Evolutionary conservation across 30 jellyfish, hydroid and myxozoan genomes (phyloP), one percentile per base, ranked within the genome.

Genomic region (Phacellophora camtschatica): DNA sequence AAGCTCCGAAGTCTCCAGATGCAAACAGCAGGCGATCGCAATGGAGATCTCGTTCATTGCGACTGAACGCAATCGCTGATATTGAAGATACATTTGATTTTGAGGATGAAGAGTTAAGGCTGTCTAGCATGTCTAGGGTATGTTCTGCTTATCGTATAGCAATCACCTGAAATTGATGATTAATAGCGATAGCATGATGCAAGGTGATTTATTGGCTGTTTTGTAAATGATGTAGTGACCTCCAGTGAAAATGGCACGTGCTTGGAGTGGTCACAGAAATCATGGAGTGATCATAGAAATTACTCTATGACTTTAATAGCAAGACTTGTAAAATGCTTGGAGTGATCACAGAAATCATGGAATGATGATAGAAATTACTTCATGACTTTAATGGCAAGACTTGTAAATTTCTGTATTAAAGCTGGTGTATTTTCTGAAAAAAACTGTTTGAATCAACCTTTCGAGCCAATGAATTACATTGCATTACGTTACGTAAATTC

Each of bases 91-190:
- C 75, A 61, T 13, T 61, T 36, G 87, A 84, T 15, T 50, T 67
- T 43, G 95, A 84, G 22, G 69, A 71, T 16, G 95, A 84, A 45
- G 84, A 67, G 18, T n/a, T 56, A 20, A 49, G 74, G 9, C 84
- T 46, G 31, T 72, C 95, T 2, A 71, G 81, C 51, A 67, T 72
- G 42, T 71, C 88, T 1, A 29, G 95, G 57, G 95, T 84, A 49
- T 57, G 95, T 10, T 4, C 19, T 16, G 3, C 5, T 42, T 12
- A 24, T n/a, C 18, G 5, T 64, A 3, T 32, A 22, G 9, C n/a
- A 12, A 5, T n/a, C 34, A 15, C 8, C 6, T 64, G 24, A 27
- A 33, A 5, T 20, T 11, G 15, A 5, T 32, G 15, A 16, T 58
- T 41, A 8, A 8, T 16, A 53, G 10, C 29, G 10, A n/a, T n/a